Evolutionary conservation across 2,797 vertebrate species (phyloP).

Genomic region (Uromys caudimaculatus): DNA sequence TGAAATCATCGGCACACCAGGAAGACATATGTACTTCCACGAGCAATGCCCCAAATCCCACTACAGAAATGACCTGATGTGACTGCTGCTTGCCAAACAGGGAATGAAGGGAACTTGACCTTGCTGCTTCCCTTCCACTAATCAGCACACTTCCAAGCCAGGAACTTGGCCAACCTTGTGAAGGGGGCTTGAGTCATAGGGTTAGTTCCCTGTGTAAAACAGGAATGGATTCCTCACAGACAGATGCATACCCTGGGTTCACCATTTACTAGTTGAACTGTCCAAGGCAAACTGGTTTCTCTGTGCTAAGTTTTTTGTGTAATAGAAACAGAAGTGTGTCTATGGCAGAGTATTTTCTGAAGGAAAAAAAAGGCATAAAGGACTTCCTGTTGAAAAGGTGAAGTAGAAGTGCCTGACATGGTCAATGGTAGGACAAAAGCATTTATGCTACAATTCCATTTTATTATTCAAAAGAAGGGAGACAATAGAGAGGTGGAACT

Average conservation of each 20-base stretch:
- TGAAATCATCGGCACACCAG: neutral
- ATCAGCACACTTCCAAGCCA: neutral
- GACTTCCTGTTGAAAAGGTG: conserved; percentile 31
- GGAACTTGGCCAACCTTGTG: neutral
- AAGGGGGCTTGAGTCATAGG: neutral
- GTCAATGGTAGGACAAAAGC: neutral
- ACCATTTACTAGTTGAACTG: neutral
- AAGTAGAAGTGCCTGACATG: neutral
- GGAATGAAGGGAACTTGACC: neutral
- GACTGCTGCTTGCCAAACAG: neutral
- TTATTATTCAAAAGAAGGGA: conserved; percentile 1
- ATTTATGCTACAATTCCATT: neutral
- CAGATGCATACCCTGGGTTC: neutral
- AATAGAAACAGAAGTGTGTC: neutral
- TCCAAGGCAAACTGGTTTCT: neutral
- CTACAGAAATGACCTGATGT: neutral
- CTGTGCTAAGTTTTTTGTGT: neutral
- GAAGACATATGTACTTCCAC: neutral
- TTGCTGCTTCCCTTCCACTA: neutral
- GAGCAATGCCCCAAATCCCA: neutral
- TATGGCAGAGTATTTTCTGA: neutral
- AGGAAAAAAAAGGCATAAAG: neutral
- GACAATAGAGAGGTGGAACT: neutral
- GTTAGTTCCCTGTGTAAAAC: neutral
- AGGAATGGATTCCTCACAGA: neutral